Base-by-base conservation (phyloP, 2,888 invertebrate species). In the Scelioninae gen. 1 region DNA sequence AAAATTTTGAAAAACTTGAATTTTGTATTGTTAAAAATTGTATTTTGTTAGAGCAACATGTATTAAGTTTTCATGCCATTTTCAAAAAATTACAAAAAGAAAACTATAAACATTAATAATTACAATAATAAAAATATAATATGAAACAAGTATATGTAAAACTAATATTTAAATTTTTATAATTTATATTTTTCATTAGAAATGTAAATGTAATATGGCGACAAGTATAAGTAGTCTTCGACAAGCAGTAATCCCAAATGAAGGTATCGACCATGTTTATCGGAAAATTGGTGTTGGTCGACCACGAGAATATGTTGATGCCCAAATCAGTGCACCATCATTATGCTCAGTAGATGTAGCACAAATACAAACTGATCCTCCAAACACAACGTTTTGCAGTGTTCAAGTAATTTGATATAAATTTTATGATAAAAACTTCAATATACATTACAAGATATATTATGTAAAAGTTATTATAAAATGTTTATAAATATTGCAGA, bases 221-320 rank as follows among this genome's bases (percentile, higher is more conserved):
- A 91, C 90, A 34, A 91, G 91, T 69, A 63, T 89, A 13, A 91
- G 90, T 58, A 85, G 79, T 53, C 15, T 87, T 29, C 84, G 62
- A 40, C 60, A 82, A 45, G 63, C 80, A 10, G 23, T 82, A 13
- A 55, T 83, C 55, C 62, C 66, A 13, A 66, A 38, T 8, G 82
- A 84, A 0, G 62, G 72, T 6, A 63, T 60, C n/a, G 71, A 85
- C 0, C 87, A 88, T 55, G 76, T 68, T 11, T 62, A 55, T 55
- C 80, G 88, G 29, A 88, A 85, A 80, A 80, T 87, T 9, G 71
- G 72, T 8, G 71, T 77, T 1, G 85, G 83, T 11, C 84, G 74
- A 29, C 84, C 87, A 75, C 76, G 86, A n/a, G 79, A 87, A 43
- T 88, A 88, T 66, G 83, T 86, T 15, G 88, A 89, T 63, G 66